These are phyloP conservation scores for Diogma glabrata DNA, from an alignment of 2,888 invertebrate genomes.

Conservation along the genomic window DNA sequence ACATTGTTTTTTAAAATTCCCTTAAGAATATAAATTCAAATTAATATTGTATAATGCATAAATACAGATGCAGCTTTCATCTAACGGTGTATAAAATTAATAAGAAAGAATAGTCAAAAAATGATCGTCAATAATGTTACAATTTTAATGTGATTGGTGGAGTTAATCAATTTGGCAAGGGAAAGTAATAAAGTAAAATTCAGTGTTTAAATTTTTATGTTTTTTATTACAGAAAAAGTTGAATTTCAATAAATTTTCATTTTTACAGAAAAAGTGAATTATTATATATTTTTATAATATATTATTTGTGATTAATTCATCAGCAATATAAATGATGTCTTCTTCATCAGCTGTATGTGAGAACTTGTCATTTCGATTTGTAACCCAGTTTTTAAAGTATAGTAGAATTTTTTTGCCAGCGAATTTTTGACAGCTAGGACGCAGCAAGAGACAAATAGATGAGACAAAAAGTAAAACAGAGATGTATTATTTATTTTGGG, in stretches of 20 bases:
- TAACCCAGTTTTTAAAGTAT: constrained; percentile 13
- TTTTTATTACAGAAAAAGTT: constrained; percentile 17
- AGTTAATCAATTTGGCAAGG: constrained; percentile 17
- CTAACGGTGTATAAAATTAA: constrained; percentile 13
- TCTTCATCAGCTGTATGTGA: constrained; percentile 13
- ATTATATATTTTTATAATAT: constrained; percentile 14
- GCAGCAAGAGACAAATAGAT: no score
- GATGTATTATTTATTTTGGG: no score
- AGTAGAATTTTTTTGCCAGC: no score
- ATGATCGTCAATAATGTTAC: constrained; percentile 18
- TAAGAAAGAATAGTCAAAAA: constrained; percentile 15
- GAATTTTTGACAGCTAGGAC: no score
- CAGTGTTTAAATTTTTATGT: constrained; percentile 15
- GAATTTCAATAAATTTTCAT: no score
- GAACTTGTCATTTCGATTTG: constrained; percentile 12
- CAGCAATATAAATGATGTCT: constrained; percentile 13
- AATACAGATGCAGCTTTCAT: constrained; percentile 14
- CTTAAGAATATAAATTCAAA: constrained; percentile 14
- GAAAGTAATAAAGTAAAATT: constrained; percentile 16
- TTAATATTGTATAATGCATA: constrained; percentile 13
- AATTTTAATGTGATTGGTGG: constrained; percentile 18
- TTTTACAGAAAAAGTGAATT: constrained; percentile 15
- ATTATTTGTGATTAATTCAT: constrained; percentile 14
- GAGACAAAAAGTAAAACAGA: no score
- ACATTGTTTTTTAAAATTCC: no score